Conservation (phyloP, 2,888 invertebrate genomes). For the Oscheius sp. region DNA sequence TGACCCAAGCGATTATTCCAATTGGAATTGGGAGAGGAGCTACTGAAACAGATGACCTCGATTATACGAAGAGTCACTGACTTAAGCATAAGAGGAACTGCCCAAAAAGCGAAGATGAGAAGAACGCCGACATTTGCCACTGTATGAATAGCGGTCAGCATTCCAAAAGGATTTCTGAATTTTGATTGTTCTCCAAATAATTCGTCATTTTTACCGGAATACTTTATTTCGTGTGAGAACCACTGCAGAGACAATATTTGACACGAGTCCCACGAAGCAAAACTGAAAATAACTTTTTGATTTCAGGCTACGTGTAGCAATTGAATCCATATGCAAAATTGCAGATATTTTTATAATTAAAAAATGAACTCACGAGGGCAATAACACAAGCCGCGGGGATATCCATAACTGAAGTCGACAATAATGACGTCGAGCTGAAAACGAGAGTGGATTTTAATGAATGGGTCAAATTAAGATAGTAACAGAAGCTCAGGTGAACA, state of each 20-base stretch:
- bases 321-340: no score
- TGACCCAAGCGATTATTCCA: slow-evolving; percentile 25
- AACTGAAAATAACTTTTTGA: slow-evolving; percentile 8
- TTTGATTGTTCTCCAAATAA: background rate
- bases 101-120: slow-evolving; percentile 18
- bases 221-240: slow-evolving; percentile 19
- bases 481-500: no score
- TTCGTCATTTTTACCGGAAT: slow-evolving; percentile 3
- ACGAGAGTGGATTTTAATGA: background rate
- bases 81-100: slow-evolving; percentile 18
- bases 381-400: slow-evolving; percentile 7
- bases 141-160: slow-evolving; percentile 13
- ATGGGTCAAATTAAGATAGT: background rate
- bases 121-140: slow-evolving; percentile 26
- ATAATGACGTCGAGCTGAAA: no score
- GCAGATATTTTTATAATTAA: no score
- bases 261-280: slow-evolving; percentile 20
- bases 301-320: background rate
- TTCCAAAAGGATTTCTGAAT: slow-evolving; percentile 32
- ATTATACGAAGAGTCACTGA: background rate
- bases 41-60: background rate
- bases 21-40: background rate
- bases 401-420: background rate
- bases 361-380: background rate
- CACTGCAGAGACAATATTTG: slow-evolving; percentile 13